Percentiles rank a stretch among this genome's conserved stretches.
Conservation (phyloP, 2,888 invertebrate genomes). For the Brachypterus glaber region DNA sequence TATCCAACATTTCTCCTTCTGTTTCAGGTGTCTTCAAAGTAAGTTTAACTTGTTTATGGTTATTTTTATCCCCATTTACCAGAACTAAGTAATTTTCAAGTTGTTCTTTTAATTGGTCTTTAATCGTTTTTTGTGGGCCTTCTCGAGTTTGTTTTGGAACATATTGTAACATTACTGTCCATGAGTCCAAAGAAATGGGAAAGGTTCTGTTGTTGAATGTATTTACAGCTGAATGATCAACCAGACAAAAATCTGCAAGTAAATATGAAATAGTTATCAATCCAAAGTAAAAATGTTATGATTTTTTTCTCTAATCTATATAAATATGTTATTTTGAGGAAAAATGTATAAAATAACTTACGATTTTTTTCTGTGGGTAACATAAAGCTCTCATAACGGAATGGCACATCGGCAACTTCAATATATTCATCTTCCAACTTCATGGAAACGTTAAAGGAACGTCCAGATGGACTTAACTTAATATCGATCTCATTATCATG, state of each 20-base stretch:
- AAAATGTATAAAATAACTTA: neutral
- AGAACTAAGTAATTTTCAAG: conserved; percentile 39
- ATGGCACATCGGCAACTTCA: conserved; percentile 33
- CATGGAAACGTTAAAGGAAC: neutral
- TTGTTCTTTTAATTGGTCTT: conserved; percentile 31
- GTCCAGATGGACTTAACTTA: neutral
- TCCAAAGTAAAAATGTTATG: too few relatives aligned
- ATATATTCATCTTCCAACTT: neutral
- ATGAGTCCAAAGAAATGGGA: conserved; percentile 44
- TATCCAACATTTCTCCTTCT: conserved; percentile 35
- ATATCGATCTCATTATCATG: neutral
- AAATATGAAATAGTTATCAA: too few relatives aligned
- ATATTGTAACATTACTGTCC: conserved; percentile 54
- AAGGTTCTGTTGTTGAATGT: conserved; percentile 60
- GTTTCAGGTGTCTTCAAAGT: conserved; percentile 36
- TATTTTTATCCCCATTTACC: conserved; percentile 34
- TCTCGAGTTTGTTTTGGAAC: conserved; percentile 34
- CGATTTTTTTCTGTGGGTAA: neutral
- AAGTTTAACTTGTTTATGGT: conserved; percentile 41
- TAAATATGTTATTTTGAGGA: too few relatives aligned
- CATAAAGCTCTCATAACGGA: too few relatives aligned
- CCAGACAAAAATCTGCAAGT: conserved; percentile 39
- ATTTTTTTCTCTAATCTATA: too few relatives aligned
- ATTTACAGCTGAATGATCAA: conserved; percentile 48
- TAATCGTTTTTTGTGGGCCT: conserved; percentile 9